Evolutionary conservation across 2,888 invertebrate species (phyloP), one percentile per base, ranked within the genome.

Genomic region (Tenthredo distinguenda): DNA sequence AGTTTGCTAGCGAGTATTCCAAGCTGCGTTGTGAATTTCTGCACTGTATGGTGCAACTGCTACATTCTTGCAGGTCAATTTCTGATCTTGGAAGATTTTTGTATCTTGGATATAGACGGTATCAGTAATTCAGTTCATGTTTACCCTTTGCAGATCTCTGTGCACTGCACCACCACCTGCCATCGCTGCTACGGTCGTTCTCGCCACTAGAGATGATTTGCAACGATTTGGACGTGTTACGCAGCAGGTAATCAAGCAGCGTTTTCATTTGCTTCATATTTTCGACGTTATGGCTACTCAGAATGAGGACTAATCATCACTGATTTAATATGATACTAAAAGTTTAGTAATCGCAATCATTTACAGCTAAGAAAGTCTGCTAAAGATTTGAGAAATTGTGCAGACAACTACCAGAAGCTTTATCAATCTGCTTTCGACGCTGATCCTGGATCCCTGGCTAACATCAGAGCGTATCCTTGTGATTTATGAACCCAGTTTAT

Each of bases 131-230:
- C 62, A 62, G 21, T 62, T 62, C 9, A 4, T 26, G 26, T 62
- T 81, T 37, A 6, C 10, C 15, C 18, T 18, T 88, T 87, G 68
- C 50, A 91, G 95, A 87, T 96, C 97, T 86, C 94, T 98, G 62
- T 97, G 97, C 90, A 97, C 98, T 86, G 98, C 98, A 86, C 99
- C 99, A 43, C 98, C 99, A 62, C 98, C 99, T 0, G 98, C 98
- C 0, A 98, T 98, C 85, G 98, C 99, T 0, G 96, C 97, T 2
- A 96, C 97, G 2, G 95, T 97, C 83, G 98, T 98, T 0, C 96
- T 97, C 88, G 96, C 96, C 65, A 96, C 97, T 0, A 95, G 97
- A 82, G 97, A 97, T 91, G 97, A 97, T 89, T 95, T 97, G 84
- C 96, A 97, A 89, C 95, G 96, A 88, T 97, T 96, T 92, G 97